Percentiles rank a stretch among this genome's conserved stretches.
Conservation (phyloP, 2,797 vertebrate genomes). For the Huso huso region DNA sequence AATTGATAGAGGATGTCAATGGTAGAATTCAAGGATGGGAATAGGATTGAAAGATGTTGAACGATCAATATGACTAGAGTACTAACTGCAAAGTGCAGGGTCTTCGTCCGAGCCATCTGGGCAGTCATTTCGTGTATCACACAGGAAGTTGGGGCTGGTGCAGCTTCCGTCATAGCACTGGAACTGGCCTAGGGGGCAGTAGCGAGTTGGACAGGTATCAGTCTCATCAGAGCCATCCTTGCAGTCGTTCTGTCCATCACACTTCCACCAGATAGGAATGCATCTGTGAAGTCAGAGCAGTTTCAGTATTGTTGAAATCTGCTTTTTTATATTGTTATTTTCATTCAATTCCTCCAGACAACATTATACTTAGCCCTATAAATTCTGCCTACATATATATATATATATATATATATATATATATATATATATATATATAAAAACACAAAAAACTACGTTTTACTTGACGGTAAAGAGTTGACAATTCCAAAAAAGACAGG, state of each 20-base stretch:
- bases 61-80: not conserved
- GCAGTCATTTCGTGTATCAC: constrained; percentile 42
- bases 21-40: not conserved
- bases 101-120: constrained; percentile 55
- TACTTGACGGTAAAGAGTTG: no score
- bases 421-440: not conserved
- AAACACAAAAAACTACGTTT: no score
- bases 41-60: constrained; percentile 6
- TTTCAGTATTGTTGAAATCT: no score
- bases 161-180: constrained; percentile 55
- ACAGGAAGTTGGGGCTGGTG: constrained; percentile 45
- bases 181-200: constrained; percentile 47
- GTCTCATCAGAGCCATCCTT: constrained; percentile 57
- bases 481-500: no score
- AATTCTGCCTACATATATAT: no score
- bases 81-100: constrained; percentile 53
- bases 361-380: no score
- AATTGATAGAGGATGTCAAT: no score
- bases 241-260: constrained; percentile 57
- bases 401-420: no score
- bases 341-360: not conserved
- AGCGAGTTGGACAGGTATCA: constrained; percentile 47
- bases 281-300: constrained; percentile 33
- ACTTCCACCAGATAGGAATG: constrained; percentile 62
- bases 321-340: not conserved